Evolutionary conservation across 2,888 invertebrate genomes (phyloP).

Genomic region (Chymomyza procnemis): DNA sequence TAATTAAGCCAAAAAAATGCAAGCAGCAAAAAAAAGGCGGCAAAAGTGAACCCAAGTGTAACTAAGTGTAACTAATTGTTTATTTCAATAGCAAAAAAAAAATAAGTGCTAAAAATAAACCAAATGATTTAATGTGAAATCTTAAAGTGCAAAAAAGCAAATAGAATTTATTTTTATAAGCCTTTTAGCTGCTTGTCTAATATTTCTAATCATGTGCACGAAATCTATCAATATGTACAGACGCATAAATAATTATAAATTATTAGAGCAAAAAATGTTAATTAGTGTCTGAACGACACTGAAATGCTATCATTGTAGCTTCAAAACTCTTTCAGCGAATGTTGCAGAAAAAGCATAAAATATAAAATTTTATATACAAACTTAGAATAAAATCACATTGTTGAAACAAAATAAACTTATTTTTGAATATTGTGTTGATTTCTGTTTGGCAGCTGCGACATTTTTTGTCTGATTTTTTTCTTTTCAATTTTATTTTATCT

Average conservation of each 20-base stretch:
- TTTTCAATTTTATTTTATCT: background rate
- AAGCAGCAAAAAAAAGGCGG: conserved; percentile 13
- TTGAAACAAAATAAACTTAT: conserved; percentile 23
- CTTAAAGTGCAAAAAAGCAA: conserved; percentile 1
- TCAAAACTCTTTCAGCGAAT: too few relatives aligned
- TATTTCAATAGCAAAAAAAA: conserved; percentile 53
- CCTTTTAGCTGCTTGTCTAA: background rate
- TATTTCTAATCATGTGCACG: background rate
- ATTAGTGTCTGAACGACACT: too few relatives aligned
- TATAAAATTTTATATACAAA: background rate
- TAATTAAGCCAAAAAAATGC: conserved; percentile 39
- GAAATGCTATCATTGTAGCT: too few relatives aligned
- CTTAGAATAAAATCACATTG: background rate
- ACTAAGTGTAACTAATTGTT: conserved; percentile 55
- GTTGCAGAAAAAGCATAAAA: too few relatives aligned
- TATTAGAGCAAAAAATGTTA: too few relatives aligned
- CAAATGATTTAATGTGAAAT: background rate
- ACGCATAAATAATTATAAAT: background rate
- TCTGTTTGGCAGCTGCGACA: background rate
- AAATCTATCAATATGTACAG: background rate
- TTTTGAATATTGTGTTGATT: conserved; percentile 10
- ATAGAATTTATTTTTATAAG: background rate
- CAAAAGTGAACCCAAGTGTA: conserved; percentile 5
- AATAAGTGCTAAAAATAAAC: conserved; percentile 8
- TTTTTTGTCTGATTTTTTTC: conserved; percentile 52